phyloP scores from a whole-genome alignment of 2,888 invertebrate genomes.

The Nemapogon koenigi region DNA sequence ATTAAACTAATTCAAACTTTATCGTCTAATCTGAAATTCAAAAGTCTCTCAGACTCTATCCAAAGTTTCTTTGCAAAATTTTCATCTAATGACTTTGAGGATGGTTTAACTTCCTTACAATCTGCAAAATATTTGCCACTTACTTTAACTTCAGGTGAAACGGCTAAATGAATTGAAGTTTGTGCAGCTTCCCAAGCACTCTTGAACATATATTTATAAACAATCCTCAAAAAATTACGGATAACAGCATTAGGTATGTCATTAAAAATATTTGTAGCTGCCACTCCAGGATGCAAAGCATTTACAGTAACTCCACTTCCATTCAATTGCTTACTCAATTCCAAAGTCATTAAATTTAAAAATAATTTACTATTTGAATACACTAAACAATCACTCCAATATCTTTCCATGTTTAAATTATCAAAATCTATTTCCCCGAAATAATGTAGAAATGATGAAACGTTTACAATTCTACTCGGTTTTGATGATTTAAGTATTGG shows the following conservation, averaged over 20 bases:
- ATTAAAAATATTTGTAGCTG: conserved; percentile 69
- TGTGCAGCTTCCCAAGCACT: conserved; percentile 70
- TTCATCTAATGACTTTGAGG: conserved; percentile 57
- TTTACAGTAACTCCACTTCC: conserved; percentile 72
- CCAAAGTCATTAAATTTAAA: conserved; percentile 68
- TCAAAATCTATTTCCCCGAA: conserved; percentile 51
- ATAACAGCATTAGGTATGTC: conserved; percentile 61
- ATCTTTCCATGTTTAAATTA: conserved; percentile 53
- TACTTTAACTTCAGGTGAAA: conserved; percentile 63
- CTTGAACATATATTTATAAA: conserved; percentile 42
- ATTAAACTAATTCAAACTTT: no score
- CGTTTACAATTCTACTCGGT: conserved; percentile 69
- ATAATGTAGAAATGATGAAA: conserved; percentile 66
- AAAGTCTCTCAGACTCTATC: conserved; percentile 67
- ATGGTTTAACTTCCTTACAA: conserved; percentile 51
- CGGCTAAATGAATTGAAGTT: conserved; percentile 65
- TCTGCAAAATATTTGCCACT: conserved; percentile 73
- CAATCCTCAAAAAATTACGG: neutral
- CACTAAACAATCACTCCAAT: conserved; percentile 54
- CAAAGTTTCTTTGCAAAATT: conserved; percentile 68
- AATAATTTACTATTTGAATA: conserved; percentile 68
- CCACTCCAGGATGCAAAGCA: conserved; percentile 74
- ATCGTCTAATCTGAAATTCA: conserved; percentile 25
- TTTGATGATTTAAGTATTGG: conserved; percentile 61
- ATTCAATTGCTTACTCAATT: conserved; percentile 63